These are phyloP conservation scores for Goniozus legneri DNA, from an alignment of 1,140 invertebrate genomes.

Conservation along the genomic window DNA sequence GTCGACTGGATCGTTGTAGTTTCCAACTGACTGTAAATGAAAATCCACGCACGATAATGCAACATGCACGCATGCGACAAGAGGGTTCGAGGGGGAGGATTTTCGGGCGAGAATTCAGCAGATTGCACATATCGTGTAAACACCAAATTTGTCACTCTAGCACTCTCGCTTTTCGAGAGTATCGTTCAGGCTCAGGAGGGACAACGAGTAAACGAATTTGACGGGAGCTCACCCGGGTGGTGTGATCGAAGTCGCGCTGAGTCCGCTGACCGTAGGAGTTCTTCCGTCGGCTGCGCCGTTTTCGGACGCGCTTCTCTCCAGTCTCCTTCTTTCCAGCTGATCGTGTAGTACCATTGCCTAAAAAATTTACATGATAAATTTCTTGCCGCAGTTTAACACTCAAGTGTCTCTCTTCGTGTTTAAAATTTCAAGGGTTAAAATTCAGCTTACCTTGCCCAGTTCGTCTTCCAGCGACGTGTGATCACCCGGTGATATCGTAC, in stretches of 20 bases:
- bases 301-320: conserved; percentile 45
- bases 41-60: conserved; percentile 24
- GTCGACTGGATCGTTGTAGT: conserved; percentile 32
- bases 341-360: conserved; percentile 49
- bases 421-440: no score
- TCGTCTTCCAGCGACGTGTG: conserved; percentile 57
- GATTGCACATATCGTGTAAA: conserved; percentile 8
- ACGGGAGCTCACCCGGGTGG: conserved; percentile 37
- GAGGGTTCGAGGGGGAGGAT: background rate
- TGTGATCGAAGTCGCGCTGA: conserved; percentile 42
- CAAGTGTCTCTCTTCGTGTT: no score
- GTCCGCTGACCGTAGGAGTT: conserved; percentile 34
- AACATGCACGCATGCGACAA: conserved; percentile 28
- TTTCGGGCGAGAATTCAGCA: conserved; percentile 5
- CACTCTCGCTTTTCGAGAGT: conserved; percentile 5
- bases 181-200: background rate
- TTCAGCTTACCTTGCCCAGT: conserved; percentile 48
- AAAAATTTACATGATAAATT: conserved; percentile 16
- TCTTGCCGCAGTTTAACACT: background rate
- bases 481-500: conserved; percentile 61
- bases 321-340: conserved; percentile 43
- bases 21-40: conserved; percentile 44
- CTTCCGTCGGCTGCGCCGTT: conserved; percentile 38
- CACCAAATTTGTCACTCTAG: conserved; percentile 14
- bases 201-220: background rate